A percentile compares a stretch with the other conserved stretches of the same genome.
Evolutionary conservation across 2,888 invertebrate genomes (phyloP).

Genomic region (Drosophila atripex): DNA sequence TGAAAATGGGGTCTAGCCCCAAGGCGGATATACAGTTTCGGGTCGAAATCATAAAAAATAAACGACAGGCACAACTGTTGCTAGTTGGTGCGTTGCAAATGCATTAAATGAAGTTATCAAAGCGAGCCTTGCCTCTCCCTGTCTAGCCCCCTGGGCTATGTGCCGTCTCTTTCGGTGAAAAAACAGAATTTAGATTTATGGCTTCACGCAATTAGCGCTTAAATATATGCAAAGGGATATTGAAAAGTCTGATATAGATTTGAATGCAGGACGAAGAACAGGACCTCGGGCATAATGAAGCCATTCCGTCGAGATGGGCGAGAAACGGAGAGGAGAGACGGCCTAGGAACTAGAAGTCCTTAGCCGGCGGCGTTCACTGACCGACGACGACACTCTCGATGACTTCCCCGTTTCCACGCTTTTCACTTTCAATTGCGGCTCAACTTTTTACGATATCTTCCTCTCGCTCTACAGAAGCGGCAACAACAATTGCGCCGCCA

Average conservation of each 20-base stretch:
- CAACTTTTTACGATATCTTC: conserved; percentile 67
- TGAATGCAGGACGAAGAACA: conserved; percentile 50
- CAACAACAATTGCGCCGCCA: conserved; percentile 74
- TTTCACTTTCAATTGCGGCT: conserved; percentile 81
- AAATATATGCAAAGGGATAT: conserved; percentile 77
- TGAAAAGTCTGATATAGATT: conserved; percentile 54
- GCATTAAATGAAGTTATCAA: conserved; percentile 74
- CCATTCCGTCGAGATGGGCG: conserved; percentile 36
- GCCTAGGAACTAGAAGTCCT: conserved; percentile 21
- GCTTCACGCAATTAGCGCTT: conserved; percentile 82
- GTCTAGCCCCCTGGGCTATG: conserved; percentile 5
- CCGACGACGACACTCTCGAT: conserved; percentile 73
- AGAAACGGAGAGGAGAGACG: neutral
- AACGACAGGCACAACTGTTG: conserved; percentile 50
- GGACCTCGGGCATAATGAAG: conserved; percentile 63
- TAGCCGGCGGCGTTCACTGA: conserved; percentile 54
- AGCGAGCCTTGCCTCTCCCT: conserved; percentile 22
- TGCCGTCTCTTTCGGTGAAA: conserved; percentile 44
- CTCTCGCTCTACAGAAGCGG: conserved; percentile 20
- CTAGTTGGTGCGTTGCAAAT: conserved; percentile 62
- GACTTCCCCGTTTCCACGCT: conserved; percentile 81
- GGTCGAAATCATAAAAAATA: conserved; percentile 3
- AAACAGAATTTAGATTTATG: conserved; percentile 71
- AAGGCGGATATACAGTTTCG: neutral
- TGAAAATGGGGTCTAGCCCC: neutral